A percentile compares a stretch with the other conserved stretches of the same genome.
Conservation (phyloP, 2,113 vertebrate species). For the Clarias macrocephalus region DNA sequence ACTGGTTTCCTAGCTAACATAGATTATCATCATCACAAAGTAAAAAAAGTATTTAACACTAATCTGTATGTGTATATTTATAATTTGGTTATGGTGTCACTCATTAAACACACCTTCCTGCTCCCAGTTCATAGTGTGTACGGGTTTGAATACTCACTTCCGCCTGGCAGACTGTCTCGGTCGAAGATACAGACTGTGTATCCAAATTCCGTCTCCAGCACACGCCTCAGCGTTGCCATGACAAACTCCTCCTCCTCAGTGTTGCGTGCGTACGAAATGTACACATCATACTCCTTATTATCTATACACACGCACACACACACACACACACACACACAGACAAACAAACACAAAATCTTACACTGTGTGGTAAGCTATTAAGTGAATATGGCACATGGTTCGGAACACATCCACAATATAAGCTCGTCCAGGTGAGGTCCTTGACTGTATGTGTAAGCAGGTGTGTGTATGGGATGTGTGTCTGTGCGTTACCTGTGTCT, state of each 20-base stretch:
- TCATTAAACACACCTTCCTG: neutral
- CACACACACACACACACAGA: neutral
- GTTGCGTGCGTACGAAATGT: constrained; percentile 92
- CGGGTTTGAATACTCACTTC: constrained; percentile 82
- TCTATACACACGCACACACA: constrained; percentile 67
- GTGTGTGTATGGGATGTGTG: neutral
- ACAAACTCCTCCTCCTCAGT: constrained; percentile 94
- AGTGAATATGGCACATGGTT: neutral
- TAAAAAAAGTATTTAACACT: neutral
- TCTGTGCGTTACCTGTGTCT: constrained; percentile 75
- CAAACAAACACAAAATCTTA: neutral
- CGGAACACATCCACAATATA: neutral
- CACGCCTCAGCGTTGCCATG: constrained; percentile 80
- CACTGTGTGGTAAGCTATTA: neutral
- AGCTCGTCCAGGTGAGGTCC: neutral
- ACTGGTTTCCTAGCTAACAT: neutral
- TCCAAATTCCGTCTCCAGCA: constrained; percentile 91
- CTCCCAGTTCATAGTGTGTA: neutral
- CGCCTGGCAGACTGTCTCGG: constrained; percentile 93
- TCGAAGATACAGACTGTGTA: constrained; percentile 96
- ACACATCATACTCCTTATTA: constrained; percentile 92
- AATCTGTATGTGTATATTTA: neutral
- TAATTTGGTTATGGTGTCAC: neutral
- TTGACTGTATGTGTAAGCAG: neutral
- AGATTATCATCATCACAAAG: neutral